Evolutionary conservation across 2,113 vertebrate genomes (phyloP).

Genomic region (Garra rufa): DNA sequence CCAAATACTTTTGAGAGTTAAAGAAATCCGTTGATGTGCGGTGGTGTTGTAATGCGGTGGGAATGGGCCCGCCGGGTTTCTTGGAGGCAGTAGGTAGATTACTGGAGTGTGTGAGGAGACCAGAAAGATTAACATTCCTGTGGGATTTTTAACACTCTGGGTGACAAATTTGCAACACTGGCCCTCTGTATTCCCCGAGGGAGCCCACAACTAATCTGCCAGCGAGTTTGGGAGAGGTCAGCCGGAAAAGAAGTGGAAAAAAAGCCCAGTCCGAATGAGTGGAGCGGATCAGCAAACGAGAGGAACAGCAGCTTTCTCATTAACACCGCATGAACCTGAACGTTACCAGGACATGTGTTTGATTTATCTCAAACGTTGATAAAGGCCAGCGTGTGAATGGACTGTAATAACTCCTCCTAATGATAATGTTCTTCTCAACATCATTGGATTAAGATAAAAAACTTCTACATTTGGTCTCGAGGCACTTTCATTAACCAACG

Average conservation of each 20-base stretch:
- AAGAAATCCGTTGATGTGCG: background rate
- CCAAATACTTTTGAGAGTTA: background rate
- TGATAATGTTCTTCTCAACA: slow-evolving; percentile 31
- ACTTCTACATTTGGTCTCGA: background rate
- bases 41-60: slow-evolving; percentile 26
- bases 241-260: slow-evolving; percentile 71
- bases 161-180: slow-evolving; percentile 81
- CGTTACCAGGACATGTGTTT: slow-evolving; percentile 16
- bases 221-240: slow-evolving; percentile 72
- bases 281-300: slow-evolving; percentile 54
- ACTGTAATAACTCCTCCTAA: slow-evolving; percentile 31
- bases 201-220: slow-evolving; percentile 68
- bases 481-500: slow-evolving; percentile 25
- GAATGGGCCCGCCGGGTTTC: slow-evolving; percentile 12
- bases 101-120: slow-evolving; percentile 53
- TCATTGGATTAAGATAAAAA: slow-evolving; percentile 39
- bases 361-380: slow-evolving; percentile 22
- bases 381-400: slow-evolving; percentile 21
- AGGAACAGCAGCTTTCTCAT: slow-evolving; percentile 30
- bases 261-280: slow-evolving; percentile 59
- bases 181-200: slow-evolving; percentile 70
- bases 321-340: background rate
- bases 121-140: slow-evolving; percentile 84
- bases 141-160: slow-evolving; percentile 84
- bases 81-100: slow-evolving; percentile 63